Evolutionary conservation across 2,888 invertebrate genomes (phyloP), one percentile per base, ranked within the genome.

Genomic region (Drosophila neotestacea): DNA sequence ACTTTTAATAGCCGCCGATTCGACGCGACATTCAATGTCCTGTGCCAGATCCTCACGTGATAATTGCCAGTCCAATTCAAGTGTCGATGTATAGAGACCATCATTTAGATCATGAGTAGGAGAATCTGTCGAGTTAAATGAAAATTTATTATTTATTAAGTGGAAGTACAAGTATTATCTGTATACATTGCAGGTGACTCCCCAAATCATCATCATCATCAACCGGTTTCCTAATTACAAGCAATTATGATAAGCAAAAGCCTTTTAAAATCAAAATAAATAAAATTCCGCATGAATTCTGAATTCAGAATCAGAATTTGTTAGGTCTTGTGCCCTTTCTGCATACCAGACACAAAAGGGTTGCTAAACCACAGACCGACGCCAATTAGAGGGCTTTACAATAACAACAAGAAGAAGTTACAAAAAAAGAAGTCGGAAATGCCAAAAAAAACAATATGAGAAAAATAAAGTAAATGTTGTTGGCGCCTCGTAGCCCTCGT

Each of bases 21-120:
- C 94, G 87, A 95, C 95, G 83, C 94, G 94, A 92, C 96, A 96
- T 90, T 95, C 95, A 91, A 95, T 95, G 78, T 94, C 94, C 50
- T 95, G 94, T 41, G 94, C 94, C 83, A 96, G 93, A 92, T 96
- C 96, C 60, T 94, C 95, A 56, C 96, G 94, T 64, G 95, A 94
- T 76, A 96, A 93, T 72, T 93, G 94, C 81, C 96, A 92, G 72
- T 94, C 93, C 84, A 96, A 92, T 80, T 94, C 94, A 75, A 95
- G 94, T 65, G 94, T 94, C 59, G 95, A 95, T n/a, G 94, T 94
- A 59, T 95, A 95, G 13, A 95, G 93, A 46, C 92, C 92, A 66
- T 95, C 95, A 81, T 94, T 93, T 64, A 93, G 92, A 63, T 92
- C 92, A 67, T 93, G 93, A 30, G 93, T 92, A 69, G 94, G 93